A percentile compares a stretch with the other conserved stretches of the same genome.
Evolutionary conservation across 1,140 invertebrate species (phyloP).

Genomic region (Caerostris darwini): DNA sequence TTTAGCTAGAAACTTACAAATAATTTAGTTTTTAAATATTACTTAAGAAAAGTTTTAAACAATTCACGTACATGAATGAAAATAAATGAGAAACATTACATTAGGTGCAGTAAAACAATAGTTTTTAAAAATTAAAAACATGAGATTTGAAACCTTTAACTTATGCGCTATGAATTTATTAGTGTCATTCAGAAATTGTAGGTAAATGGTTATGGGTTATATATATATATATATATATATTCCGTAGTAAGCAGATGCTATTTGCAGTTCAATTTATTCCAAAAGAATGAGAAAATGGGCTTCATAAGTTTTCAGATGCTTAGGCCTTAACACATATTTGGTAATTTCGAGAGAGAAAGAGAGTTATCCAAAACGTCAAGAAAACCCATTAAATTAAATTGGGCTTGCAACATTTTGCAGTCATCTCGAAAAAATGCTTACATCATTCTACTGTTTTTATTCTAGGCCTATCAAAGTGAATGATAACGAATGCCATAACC

Average conservation of each 20-base stretch:
- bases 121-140: no score
- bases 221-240: no score
- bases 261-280: constrained; percentile 12
- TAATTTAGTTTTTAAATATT: no score
- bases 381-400: constrained; percentile 53
- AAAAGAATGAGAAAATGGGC: constrained; percentile 3
- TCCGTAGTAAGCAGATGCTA: not conserved
- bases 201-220: no score
- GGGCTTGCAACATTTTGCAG: not conserved
- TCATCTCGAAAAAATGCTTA: not conserved
- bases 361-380: not conserved
- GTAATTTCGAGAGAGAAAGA: constrained; percentile 2
- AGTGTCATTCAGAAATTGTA: no score
- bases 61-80: no score
- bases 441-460: not conserved
- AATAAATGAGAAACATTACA: no score
- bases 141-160: no score
- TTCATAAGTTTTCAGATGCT: constrained; percentile 20
- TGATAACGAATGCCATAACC: not conserved
- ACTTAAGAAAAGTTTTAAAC: no score
- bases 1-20: no score
- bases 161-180: no score
- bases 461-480: not conserved
- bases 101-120: no score
- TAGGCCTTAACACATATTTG: constrained; percentile 13